Evolutionary conservation across 2,888 invertebrate species (phyloP), one percentile per base, ranked within the genome.

Genomic region (Drosophila falleni): DNA sequence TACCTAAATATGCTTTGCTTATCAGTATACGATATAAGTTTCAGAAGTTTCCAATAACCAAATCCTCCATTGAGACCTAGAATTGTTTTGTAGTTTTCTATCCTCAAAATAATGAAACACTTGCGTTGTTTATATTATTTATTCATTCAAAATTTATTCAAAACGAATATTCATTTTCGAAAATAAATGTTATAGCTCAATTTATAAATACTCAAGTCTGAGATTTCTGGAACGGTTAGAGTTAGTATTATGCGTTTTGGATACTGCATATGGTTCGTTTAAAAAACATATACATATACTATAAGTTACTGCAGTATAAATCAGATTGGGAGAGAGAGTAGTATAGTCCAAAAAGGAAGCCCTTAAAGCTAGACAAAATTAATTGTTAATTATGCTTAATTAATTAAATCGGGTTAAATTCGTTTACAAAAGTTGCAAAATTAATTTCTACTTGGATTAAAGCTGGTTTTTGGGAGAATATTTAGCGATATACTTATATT

Each of bases 221-320:
- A 76, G 75, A 78, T 41, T 63, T 54, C 66, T 78, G 78, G 79
- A 78, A 78, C 78, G 79, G 78, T 79, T 74, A 53, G 29, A 63
- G 51, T 63, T 58, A 46, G 16, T 50, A 33, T 50, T 37, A 44
- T 53, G 29, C 26, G n/a, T 15, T 55, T 58, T 44, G 37, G 50
- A 41, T 51, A 50, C 33, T 50, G 37, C 56, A 50, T 44, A 67
- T 44, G 62, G 55, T 51, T 46, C 44, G 46, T 46, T 47, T n/a
- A 37, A 33, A 33, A 67, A 46, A 31, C 46, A 31, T 44, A 61
- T 53, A 41, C 9, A 13, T 35, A 19, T 37, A 51, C n/a, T 23
- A n/a, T 37, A 31, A 41, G 41, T 41, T 54, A 29, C 13, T 15
- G 50, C 19, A 46, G 39, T 35, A 29, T 15, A 62, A 62, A 54